phyloP scores from a whole-genome alignment of 1,140 invertebrate species.

The Caligus rogercresseyi region DNA sequence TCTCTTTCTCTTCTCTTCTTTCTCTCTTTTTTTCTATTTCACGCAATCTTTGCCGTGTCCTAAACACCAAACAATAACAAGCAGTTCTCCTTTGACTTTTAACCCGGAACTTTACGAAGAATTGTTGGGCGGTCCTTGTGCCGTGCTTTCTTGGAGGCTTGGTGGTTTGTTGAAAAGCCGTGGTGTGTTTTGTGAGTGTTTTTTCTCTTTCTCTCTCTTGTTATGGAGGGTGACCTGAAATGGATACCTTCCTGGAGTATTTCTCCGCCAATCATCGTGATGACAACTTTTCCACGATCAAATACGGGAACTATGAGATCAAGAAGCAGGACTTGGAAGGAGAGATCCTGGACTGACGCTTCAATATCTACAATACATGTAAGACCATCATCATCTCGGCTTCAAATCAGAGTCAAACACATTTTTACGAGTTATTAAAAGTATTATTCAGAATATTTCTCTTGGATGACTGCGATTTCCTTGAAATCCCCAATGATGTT shows the following conservation, averaged over 20 bases:
- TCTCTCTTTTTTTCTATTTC: background rate
- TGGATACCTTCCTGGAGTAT: background rate
- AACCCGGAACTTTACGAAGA: no score
- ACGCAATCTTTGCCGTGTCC: background rate
- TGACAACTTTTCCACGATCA: background rate
- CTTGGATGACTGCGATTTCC: no score
- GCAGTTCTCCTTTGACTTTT: no score
- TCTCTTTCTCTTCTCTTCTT: no score
- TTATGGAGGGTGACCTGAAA: background rate
- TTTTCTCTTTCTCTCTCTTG: no score
- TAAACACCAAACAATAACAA: background rate
- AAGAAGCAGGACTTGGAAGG: background rate
- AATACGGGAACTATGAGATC: background rate
- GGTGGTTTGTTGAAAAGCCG: background rate
- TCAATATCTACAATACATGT: background rate
- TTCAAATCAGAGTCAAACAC: no score
- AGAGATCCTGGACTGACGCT: background rate
- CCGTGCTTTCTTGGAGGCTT: background rate
- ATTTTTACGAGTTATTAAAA: no score
- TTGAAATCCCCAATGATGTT: no score
- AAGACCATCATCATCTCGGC: background rate
- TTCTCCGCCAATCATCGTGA: background rate
- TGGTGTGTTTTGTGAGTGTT: no score
- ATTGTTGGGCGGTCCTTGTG: no score
- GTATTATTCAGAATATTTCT: no score